A percentile compares a stretch with the other conserved stretches of the same genome.
These are phyloP conservation scores for Ctenochaetus hawaiiensis DNA, from an alignment of 2,797 vertebrate genomes.

Conservation along the genomic window DNA sequence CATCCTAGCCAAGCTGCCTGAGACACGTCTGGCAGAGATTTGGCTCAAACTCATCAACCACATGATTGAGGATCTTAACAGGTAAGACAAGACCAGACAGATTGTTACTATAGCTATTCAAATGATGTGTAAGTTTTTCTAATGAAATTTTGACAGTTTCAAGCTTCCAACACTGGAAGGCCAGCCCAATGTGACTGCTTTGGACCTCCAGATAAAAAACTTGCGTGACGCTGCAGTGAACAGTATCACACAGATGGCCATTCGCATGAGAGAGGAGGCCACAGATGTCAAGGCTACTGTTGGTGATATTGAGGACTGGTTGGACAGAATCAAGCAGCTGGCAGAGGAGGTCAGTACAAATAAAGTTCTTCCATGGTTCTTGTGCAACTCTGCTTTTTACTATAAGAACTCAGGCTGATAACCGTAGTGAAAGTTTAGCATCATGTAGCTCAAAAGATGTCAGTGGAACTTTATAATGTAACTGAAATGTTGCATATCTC, in stretches of 20 bases:
- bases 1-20: conserved; percentile 88
- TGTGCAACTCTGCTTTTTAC: neutral
- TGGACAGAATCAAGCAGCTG: conserved; percentile 91
- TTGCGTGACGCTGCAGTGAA: conserved; percentile 85
- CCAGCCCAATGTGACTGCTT: conserved; percentile 88
- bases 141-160: conserved; percentile 62
- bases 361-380: neutral
- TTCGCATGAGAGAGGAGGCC: conserved; percentile 85
- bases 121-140: neutral
- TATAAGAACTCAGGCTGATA: neutral
- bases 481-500: conserved; percentile 25
- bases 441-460: neutral
- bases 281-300: conserved; percentile 88
- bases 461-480: neutral
- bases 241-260: conserved; percentile 86
- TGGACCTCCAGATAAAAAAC: conserved; percentile 93
- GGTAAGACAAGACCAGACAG: conserved; percentile 78
- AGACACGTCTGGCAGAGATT: conserved; percentile 85
- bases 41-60: conserved; percentile 92
- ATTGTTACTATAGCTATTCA: neutral
- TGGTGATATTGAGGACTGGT: conserved; percentile 93
- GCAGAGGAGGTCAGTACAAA: conserved; percentile 89
- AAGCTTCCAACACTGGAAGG: conserved; percentile 89
- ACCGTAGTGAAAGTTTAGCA: neutral
- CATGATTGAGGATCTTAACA: conserved; percentile 89